phyloP scores from a whole-genome alignment of 1,140 invertebrate species.

The Dendrolimus punctatus region DNA sequence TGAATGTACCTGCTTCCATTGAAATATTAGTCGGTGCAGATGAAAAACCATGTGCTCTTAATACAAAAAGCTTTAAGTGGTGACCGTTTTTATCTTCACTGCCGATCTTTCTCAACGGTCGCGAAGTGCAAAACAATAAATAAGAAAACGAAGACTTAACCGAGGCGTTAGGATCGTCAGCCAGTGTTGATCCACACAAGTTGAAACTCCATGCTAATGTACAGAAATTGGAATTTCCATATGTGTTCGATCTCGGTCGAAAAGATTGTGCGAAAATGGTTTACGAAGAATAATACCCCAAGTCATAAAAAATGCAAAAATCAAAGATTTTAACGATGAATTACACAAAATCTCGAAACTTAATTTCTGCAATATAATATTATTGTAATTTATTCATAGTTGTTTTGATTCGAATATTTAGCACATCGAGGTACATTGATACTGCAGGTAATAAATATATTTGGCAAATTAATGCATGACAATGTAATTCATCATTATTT shows the following conservation, averaged over 20 bases:
- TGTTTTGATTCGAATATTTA: no score
- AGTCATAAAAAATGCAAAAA: no score
- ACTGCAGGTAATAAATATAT: no score
- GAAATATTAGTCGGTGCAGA: background rate
- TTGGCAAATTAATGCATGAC: no score
- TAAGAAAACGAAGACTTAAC: conserved; percentile 35
- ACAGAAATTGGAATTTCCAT: conserved; percentile 56
- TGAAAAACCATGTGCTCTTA: conserved; percentile 41
- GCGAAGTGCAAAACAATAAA: conserved; percentile 45
- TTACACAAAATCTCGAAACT: no score
- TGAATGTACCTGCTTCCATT: conserved; percentile 32
- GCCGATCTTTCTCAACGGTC: conserved; percentile 33
- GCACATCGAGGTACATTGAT: no score
- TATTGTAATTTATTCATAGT: no score
- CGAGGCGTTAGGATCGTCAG: conserved; percentile 56
- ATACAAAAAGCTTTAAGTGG: conserved; percentile 54
- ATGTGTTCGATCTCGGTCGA: conserved; percentile 21
- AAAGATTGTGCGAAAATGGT: conserved; percentile 34
- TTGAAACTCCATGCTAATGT: conserved; percentile 57
- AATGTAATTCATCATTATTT: no score
- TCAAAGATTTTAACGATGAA: no score
- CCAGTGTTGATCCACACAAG: conserved; percentile 38
- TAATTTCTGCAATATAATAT: no score
- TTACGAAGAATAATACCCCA: no score
- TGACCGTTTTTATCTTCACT: conserved; percentile 38